These are phyloP conservation scores for Seira sanloemensis DNA, from an alignment of 2,888 invertebrate species.

Conservation along the genomic window DNA sequence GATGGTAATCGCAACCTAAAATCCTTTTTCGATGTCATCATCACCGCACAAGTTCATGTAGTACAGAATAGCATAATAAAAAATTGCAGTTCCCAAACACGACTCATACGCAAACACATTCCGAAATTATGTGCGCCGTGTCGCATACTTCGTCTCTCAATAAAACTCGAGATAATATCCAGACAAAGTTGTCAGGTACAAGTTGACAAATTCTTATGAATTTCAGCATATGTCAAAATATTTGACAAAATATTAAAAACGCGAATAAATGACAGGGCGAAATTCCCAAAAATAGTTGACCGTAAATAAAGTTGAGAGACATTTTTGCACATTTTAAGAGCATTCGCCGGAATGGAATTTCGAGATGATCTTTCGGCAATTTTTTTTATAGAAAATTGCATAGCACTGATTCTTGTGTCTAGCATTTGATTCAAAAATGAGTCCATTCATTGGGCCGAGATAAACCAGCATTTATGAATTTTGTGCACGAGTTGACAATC, in stretches of 20 bases:
- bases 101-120: no score
- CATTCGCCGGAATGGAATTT: neutral
- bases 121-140: neutral
- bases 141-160: neutral
- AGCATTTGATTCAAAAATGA: neutral
- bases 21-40: conserved; percentile 7
- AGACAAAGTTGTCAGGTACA: conserved; percentile 1
- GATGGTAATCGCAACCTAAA: neutral
- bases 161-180: conserved; percentile 17
- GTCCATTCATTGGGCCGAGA: neutral
- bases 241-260: neutral
- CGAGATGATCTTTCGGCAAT: neutral
- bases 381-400: no score
- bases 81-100: neutral
- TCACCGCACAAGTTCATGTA: conserved; percentile 6
- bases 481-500: conserved; percentile 8
- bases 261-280: neutral
- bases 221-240: neutral
- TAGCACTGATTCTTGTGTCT: neutral
- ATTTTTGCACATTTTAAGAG: neutral
- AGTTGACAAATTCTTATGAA: neutral
- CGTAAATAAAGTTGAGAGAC: no score
- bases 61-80: neutral
- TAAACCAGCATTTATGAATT: neutral
- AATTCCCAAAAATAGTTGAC: neutral